phyloP scores from a whole-genome alignment of 2,888 invertebrate genomes.

The Eupithecia subumbrata region DNA sequence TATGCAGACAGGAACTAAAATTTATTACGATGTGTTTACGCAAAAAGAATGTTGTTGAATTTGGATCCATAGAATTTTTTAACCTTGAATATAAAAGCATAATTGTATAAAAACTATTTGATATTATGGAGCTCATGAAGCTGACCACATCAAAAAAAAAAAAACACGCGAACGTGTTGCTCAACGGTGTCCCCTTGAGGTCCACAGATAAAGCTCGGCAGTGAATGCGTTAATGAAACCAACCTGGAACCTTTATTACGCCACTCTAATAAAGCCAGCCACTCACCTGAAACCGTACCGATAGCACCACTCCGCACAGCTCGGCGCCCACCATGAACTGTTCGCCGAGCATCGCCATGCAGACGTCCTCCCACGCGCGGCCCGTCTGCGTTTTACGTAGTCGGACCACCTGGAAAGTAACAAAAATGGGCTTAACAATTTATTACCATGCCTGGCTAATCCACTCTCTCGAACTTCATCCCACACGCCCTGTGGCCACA shows the following conservation, averaged over 20 bases:
- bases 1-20: no score
- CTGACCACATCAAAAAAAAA: no score
- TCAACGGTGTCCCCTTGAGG: background rate
- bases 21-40: no score
- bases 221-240: background rate
- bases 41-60: no score
- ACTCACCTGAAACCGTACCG: conserved; percentile 93
- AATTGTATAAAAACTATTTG: no score
- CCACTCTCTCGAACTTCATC: background rate
- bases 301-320: conserved; percentile 98
- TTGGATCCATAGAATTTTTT: no score
- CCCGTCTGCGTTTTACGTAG: conserved; percentile 97
- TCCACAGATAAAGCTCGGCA: background rate
- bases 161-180: background rate
- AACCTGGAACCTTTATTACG: background rate
- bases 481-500: background rate
- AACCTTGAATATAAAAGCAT: no score
- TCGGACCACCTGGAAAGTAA: conserved; percentile 86
- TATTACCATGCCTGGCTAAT: background rate
- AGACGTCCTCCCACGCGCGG: conserved; percentile 99
- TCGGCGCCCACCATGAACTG: conserved; percentile 99
- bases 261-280: background rate
- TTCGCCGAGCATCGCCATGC: conserved; percentile 99
- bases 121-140: no score
- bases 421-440: background rate